phyloP scores from a whole-genome alignment of 2,113 vertebrate genomes.

The Eulemur rufifrons region DNA sequence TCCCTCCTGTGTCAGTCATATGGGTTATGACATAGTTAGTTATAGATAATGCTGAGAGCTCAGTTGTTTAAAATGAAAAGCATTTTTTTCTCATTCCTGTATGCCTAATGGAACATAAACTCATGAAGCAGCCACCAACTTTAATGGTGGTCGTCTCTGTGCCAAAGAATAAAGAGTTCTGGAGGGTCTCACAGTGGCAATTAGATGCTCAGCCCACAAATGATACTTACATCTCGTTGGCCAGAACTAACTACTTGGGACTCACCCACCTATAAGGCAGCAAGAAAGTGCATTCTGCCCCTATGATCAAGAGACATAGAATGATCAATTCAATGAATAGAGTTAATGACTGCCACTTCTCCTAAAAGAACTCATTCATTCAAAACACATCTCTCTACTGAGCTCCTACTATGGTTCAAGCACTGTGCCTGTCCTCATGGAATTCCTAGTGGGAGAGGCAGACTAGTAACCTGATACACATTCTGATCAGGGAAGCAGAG shows the following conservation, averaged over 20 bases:
- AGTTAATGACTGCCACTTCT: background rate
- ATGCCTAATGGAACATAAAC: background rate
- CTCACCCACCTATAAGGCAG: background rate
- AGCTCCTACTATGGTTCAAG: background rate
- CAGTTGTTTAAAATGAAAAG: background rate
- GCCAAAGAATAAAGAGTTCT: background rate
- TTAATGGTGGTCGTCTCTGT: background rate
- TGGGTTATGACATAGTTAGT: background rate
- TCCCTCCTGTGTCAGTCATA: background rate
- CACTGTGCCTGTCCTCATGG: background rate
- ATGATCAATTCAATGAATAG: background rate
- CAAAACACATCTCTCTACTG: background rate
- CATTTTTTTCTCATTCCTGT: background rate
- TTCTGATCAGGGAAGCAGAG: background rate
- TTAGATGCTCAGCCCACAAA: background rate
- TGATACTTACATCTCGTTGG: background rate
- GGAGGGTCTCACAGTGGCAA: background rate
- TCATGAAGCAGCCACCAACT: background rate
- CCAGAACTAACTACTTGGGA: background rate
- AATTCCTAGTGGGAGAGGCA: background rate
- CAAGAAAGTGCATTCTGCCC: background rate
- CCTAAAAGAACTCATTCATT: background rate
- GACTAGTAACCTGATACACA: background rate
- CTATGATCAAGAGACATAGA: background rate
- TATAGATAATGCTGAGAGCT: background rate